These are phyloP conservation scores for Cryptoprocta ferox DNA, from an alignment of 2,797 vertebrate genomes.

Conservation along the genomic window DNA sequence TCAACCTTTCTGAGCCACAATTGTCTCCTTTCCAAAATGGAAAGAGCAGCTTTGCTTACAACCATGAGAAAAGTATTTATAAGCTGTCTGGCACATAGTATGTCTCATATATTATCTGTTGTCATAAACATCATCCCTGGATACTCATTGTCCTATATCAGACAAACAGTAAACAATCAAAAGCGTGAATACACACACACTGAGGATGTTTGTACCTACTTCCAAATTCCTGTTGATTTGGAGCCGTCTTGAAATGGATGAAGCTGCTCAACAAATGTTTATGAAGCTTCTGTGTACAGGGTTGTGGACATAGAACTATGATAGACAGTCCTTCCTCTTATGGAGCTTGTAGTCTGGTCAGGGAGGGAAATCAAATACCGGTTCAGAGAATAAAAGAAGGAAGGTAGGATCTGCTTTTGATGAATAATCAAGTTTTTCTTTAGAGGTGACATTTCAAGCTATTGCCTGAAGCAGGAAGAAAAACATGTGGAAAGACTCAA, in stretches of 20 bases:
- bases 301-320: not conserved
- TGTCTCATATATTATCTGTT: not conserved
- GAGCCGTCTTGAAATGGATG: not conserved
- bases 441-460: not conserved
- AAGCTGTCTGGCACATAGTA: not conserved
- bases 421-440: not conserved
- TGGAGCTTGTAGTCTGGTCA: not conserved
- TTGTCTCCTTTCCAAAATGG: not conserved
- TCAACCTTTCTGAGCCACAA: not conserved
- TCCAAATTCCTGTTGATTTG: slow-evolving; percentile 38
- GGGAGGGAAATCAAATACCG: not conserved
- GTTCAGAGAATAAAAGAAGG: not conserved
- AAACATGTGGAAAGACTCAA: not conserved
- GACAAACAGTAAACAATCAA: not conserved
- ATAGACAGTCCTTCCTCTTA: not conserved
- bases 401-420: not conserved
- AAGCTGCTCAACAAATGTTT: not conserved
- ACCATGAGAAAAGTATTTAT: not conserved
- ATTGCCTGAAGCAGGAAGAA: not conserved
- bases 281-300: not conserved
- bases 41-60: not conserved
- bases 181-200: not conserved
- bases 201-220: not conserved
- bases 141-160: not conserved
- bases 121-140: not conserved